Conservation (phyloP, 1,140 invertebrate genomes). For the Aphaenogaster floridana region DNA sequence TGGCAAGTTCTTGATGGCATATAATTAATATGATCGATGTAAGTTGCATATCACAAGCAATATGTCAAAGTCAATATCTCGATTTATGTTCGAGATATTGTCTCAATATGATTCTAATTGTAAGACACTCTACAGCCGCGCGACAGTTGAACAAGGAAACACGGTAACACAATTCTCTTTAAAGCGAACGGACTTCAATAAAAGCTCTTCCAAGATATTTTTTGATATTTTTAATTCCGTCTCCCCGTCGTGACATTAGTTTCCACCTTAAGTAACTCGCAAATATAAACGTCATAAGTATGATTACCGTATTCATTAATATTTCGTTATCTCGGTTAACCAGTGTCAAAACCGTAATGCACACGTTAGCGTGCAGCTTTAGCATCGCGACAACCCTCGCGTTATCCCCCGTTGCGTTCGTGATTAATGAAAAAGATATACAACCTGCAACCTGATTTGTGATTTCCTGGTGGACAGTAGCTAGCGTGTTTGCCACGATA, state of each 20-base stretch:
- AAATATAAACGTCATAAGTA: slow-evolving; percentile 2
- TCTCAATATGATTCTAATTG: not conserved
- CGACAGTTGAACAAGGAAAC: not conserved
- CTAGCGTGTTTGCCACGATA: slow-evolving; percentile 8
- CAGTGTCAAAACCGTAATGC: slow-evolving; percentile 10
- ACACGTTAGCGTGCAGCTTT: not conserved
- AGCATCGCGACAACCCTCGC: slow-evolving; percentile 21
- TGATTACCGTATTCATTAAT: slow-evolving; percentile 41
- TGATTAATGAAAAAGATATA: slow-evolving; percentile 58
- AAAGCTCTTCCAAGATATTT: slow-evolving; percentile 8
- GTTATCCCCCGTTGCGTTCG: slow-evolving; percentile 18
- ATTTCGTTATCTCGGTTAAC: slow-evolving; percentile 43
- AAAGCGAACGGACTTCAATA: slow-evolving; percentile 1
- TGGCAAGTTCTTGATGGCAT: slow-evolving; percentile 18
- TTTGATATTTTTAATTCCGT: not conserved
- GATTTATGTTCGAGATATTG: not conserved
- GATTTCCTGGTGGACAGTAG: slow-evolving; percentile 42
- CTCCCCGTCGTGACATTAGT: not conserved
- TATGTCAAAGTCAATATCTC: not conserved
- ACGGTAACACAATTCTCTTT: not conserved
- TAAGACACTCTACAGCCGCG: not conserved
- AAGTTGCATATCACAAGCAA: not conserved
- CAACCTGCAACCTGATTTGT: slow-evolving; percentile 24
- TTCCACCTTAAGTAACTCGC: slow-evolving; percentile 1
- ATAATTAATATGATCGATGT: not conserved